Percentiles rank a stretch among this genome's conserved stretches.
phyloP scores from a whole-genome alignment of 2,797 vertebrate genomes.

The Menidia menidia region DNA sequence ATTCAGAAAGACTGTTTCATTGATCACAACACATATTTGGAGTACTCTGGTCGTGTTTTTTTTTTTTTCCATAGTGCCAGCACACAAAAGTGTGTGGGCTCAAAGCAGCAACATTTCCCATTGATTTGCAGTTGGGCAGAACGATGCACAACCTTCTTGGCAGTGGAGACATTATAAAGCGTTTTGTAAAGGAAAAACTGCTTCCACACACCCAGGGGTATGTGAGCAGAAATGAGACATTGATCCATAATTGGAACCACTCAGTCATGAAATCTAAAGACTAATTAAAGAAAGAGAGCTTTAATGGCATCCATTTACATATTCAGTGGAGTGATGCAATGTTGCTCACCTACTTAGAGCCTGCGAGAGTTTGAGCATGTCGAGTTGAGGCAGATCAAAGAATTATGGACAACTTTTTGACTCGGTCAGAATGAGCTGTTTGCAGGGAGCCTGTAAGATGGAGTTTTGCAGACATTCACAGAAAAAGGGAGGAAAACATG shows the following conservation, averaged over 20 bases:
- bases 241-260: conserved; percentile 85
- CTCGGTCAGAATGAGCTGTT: conserved; percentile 22
- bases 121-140: conserved; percentile 65
- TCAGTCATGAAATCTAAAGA: conserved; percentile 83
- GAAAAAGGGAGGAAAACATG: conserved; percentile 4
- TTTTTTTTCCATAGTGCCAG: conserved; percentile 16
- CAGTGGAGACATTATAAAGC: conserved; percentile 67
- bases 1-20: conserved; percentile 18
- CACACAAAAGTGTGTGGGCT: conserved; percentile 25
- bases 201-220: conserved; percentile 59
- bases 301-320: conserved; percentile 79
- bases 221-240: conserved; percentile 80
- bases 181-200: conserved; percentile 71
- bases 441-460: not conserved
- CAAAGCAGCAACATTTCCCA: conserved; percentile 55
- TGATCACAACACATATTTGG: conserved; percentile 34
- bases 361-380: conserved; percentile 44
- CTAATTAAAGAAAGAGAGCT: conserved; percentile 84
- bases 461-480: conserved; percentile 1
- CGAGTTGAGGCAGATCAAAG: conserved; percentile 31
- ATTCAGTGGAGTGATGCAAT: conserved; percentile 64
- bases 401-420: conserved; percentile 37
- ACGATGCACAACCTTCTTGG: conserved; percentile 44
- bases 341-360: conserved; percentile 43
- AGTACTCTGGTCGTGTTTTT: conserved; percentile 34